These are phyloP conservation scores for Catocala sponsa DNA, from an alignment of 2,888 invertebrate species.

Conservation along the genomic window DNA sequence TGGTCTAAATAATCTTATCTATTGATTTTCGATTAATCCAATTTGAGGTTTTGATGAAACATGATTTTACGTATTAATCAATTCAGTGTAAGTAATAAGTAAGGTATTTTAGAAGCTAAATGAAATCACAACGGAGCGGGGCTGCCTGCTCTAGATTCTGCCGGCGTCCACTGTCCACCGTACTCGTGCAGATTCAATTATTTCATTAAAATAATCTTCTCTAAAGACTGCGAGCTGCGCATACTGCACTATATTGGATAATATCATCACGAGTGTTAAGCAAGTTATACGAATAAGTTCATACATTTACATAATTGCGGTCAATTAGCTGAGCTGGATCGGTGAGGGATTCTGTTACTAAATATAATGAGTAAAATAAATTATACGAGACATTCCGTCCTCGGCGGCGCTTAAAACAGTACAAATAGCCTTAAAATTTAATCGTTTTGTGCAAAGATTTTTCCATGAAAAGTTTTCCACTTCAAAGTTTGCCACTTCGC, in stretches of 20 bases:
- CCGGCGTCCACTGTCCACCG: slow-evolving; percentile 72
- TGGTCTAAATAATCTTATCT: slow-evolving; percentile 54
- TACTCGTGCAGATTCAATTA: slow-evolving; percentile 77
- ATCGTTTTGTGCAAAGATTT: slow-evolving; percentile 85
- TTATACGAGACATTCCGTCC: slow-evolving; percentile 65
- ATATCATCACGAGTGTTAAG: slow-evolving; percentile 62
- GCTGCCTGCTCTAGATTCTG: slow-evolving; percentile 72
- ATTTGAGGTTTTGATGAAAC: slow-evolving; percentile 54
- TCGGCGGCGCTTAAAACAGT: slow-evolving; percentile 72
- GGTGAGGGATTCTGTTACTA: slow-evolving; percentile 49
- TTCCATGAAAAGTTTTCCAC: slow-evolving; percentile 87
- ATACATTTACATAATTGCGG: slow-evolving; percentile 49
- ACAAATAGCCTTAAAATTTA: slow-evolving; percentile 86
- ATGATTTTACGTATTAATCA: slow-evolving; percentile 41
- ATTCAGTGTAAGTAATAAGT: slow-evolving; percentile 42
- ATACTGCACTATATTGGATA: slow-evolving; percentile 65
- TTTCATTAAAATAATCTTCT: slow-evolving; percentile 80
- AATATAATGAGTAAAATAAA: slow-evolving; percentile 55
- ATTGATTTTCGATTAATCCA: slow-evolving; percentile 59
- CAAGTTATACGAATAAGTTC: slow-evolving; percentile 54
- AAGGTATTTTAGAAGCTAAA: slow-evolving; percentile 54
- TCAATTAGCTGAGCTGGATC: slow-evolving; percentile 41
- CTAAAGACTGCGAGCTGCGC: slow-evolving; percentile 67
- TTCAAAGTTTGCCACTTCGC: slow-evolving; percentile 87
- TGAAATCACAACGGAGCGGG: slow-evolving; percentile 66